Percentiles rank a stretch among this genome's conserved stretches.
Evolutionary conservation across 37 sponge, comb jelly and placozoan species (phyloP).

Genomic region (Spongilla lacustris): DNA sequence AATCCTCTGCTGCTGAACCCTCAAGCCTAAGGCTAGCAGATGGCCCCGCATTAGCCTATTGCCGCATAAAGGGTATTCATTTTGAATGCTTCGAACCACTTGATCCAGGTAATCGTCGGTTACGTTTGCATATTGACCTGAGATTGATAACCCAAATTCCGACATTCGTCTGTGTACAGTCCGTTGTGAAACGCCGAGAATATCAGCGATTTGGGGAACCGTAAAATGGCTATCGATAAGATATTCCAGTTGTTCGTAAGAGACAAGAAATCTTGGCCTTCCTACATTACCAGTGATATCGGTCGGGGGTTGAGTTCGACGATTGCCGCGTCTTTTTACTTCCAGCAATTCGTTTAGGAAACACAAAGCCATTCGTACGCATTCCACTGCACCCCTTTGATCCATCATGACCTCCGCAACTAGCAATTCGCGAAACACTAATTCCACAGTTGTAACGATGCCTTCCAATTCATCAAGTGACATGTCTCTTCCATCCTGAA

Average conservation of each 20-base stretch:
- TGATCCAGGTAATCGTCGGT: too few species aligned
- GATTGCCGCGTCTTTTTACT: neutral
- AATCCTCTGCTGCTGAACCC: too few species aligned
- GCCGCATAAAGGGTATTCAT: too few species aligned
- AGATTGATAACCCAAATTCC: too few species aligned
- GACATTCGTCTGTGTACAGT: too few species aligned
- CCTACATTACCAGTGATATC: conserved; percentile 4
- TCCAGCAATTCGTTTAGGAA: neutral
- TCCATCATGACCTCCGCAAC: neutral
- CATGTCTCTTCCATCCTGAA: neutral
- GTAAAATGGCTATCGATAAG: conserved; percentile 5
- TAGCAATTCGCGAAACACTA: neutral
- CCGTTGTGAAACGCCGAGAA: conserved; percentile 21
- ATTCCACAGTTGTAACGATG: neutral
- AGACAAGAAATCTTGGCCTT: conserved; percentile 8
- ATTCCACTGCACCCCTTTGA: too few species aligned
- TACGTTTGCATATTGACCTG: too few species aligned
- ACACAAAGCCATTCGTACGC: neutral
- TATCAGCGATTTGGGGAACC: conserved; percentile 20
- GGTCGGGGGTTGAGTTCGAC: neutral
- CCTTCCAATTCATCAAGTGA: neutral
- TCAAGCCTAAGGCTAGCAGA: too few species aligned
- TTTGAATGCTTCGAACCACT: too few species aligned
- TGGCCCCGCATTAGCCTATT: too few species aligned
- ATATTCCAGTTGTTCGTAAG: conserved; percentile 3